Conservation (phyloP, 2,113 vertebrate genomes). For the Otis tarda region DNA sequence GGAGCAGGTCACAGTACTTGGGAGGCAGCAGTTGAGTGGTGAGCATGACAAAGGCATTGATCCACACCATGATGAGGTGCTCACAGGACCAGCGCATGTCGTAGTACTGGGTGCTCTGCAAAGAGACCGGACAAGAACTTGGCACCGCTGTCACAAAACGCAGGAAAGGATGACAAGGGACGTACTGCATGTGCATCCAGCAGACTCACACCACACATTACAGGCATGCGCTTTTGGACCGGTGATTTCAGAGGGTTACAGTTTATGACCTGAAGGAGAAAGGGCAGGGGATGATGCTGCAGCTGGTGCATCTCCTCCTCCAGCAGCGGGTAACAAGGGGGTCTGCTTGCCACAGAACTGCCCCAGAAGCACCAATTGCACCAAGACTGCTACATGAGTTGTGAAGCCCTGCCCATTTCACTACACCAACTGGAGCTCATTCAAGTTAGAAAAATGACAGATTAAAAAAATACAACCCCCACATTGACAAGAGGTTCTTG, state of each 20-base stretch:
- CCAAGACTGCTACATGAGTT: not conserved
- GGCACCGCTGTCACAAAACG: not conserved
- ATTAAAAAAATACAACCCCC: not conserved
- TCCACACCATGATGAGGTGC: slow-evolving; percentile 99
- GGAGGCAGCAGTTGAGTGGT: slow-evolving; percentile 95
- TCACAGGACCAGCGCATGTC: slow-evolving; percentile 99
- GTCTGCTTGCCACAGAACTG: not conserved
- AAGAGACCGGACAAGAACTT: slow-evolving; percentile 59
- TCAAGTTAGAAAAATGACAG: not conserved
- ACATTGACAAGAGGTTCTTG: not conserved
- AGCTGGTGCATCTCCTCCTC: slow-evolving; percentile 20
- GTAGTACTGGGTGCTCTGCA: slow-evolving; percentile 97
- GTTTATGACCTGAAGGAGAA: slow-evolving; percentile 43
- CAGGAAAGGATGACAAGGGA: slow-evolving; percentile 6
- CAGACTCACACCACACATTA: slow-evolving; percentile 65
- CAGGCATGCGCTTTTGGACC: slow-evolving; percentile 71
- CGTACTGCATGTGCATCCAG: slow-evolving; percentile 46
- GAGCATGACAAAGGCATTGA: slow-evolving; percentile 99
- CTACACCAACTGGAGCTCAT: not conserved
- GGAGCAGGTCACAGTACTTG: slow-evolving; percentile 95
- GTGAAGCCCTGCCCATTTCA: not conserved
- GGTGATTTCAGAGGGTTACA: slow-evolving; percentile 40
- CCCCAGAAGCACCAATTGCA: not conserved
- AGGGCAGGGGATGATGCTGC: not conserved
- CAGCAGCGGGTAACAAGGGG: not conserved